Evolutionary conservation across 1,140 invertebrate species (phyloP).

Genomic region (Cherax quadricarinatus): DNA sequence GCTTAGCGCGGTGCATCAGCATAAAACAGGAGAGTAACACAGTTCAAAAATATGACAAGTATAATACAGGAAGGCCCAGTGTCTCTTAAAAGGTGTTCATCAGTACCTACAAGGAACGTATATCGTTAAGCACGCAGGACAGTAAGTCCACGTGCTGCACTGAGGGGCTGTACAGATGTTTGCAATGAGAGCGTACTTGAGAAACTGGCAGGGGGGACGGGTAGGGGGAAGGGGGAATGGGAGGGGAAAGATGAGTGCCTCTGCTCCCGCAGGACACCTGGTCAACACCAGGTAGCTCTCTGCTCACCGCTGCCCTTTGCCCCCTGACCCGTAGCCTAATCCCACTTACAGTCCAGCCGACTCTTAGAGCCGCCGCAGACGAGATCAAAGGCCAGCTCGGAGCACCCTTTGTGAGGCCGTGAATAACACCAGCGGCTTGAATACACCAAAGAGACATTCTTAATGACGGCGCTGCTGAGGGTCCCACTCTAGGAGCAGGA

Average conservation of each 20-base stretch:
- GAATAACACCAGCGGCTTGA: conserved; percentile 58
- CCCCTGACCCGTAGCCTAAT: conserved; percentile 62
- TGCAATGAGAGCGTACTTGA: too few species aligned
- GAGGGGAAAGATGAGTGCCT: neutral
- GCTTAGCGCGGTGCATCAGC: too few species aligned
- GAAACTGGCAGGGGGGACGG: neutral
- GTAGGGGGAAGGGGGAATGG: neutral
- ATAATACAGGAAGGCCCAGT: too few species aligned
- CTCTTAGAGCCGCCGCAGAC: conserved; percentile 27
- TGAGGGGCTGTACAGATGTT: too few species aligned
- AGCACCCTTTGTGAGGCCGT: conserved; percentile 39
- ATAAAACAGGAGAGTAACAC: too few species aligned
- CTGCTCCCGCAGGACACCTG: neutral
- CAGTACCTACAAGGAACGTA: too few species aligned
- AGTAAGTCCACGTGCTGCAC: too few species aligned
- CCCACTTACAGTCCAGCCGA: conserved; percentile 62
- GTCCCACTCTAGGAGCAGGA: neutral
- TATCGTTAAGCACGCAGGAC: too few species aligned
- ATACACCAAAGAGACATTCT: conserved; percentile 68
- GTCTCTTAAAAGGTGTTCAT: too few species aligned
- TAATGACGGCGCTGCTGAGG: conserved; percentile 32
- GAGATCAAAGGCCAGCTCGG: conserved; percentile 36
- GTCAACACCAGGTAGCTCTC: conserved; percentile 12
- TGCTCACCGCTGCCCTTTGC: conserved; percentile 55
- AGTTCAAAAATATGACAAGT: too few species aligned